Evolutionary conservation across 2,113 vertebrate species (phyloP), one percentile per base, ranked within the genome.

Genomic region (Neotoma lepida): DNA sequence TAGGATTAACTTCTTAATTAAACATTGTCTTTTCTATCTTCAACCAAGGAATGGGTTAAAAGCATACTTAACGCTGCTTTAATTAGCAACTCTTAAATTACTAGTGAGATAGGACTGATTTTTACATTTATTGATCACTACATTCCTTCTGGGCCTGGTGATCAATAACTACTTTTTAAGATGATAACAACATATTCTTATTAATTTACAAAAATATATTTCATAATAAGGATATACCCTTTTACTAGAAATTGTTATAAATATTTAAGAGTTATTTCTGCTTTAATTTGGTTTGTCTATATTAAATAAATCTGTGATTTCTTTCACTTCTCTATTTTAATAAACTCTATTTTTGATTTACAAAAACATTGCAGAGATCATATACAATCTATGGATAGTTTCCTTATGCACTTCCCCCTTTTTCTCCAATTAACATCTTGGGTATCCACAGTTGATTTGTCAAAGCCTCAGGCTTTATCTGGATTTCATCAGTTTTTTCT

Each of bases 261-360:
- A 10, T 81, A 73, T 84, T 94, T 93, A 88, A 28, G 58, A n/a
- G 61, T 1, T 73, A 78, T 84, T 87, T 95, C 61, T 3, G 41
- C 91, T 92, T 46, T 70, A 84, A 88, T 80, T 73, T 91, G 35
- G 6, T 64, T 88, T 70, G 9, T 68, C 9, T 41, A 71, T 44
- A 76, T 92, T 94, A 89, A 86, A 63, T 94, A 20, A 81, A 22
- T 80, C 56, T 84, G 51, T 95, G 35, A 80, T 80, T 88, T 86
- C 41, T 39, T 63, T 8, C 10, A 71, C 80, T 84, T 77, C 17
- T 85, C 61, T 63, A 78, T 77, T 94, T 51, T 24, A 74, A 88
- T 61, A 85, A 91, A 66, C n/a, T 56, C 86, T 86, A 88, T 33
- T 96, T 95, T 66, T 95, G 82, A 26, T 77, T 89, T 90, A 95